Conservation (phyloP, 2,113 vertebrate species). For the Struthidea cinerea region DNA sequence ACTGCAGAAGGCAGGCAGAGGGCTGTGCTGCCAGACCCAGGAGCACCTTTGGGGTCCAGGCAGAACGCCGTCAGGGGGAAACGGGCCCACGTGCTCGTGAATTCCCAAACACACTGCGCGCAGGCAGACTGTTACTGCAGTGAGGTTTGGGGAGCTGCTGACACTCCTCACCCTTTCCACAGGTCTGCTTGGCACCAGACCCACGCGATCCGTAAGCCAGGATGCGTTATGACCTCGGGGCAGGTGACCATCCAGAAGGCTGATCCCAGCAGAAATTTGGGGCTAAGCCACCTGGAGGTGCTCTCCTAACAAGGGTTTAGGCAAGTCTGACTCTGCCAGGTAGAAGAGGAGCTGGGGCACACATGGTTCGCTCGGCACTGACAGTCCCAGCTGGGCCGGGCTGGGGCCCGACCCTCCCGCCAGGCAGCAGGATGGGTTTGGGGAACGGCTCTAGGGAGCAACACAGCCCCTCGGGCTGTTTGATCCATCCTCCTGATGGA, state of each 20-base stretch:
- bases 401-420: background rate
- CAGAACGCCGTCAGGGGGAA: fast-evolving
- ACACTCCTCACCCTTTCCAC: background rate
- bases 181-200: background rate
- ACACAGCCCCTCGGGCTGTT: background rate
- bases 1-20: background rate
- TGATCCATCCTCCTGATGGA: background rate
- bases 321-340: background rate
- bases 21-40: background rate
- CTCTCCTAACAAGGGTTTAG: background rate
- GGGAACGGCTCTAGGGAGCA: background rate
- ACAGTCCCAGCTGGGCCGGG: no score
- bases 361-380: fast-evolving
- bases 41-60: background rate
- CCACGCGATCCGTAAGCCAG: background rate
- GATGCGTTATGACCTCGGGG: fast-evolving
- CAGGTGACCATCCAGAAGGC: background rate
- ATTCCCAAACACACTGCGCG: background rate
- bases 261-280: background rate
- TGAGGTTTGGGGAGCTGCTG: background rate
- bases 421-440: background rate
- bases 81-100: fast-evolving
- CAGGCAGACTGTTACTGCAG: background rate
- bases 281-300: background rate
- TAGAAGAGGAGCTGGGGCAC: background rate